Conservation (phyloP, 2,113 vertebrate species). For the Siniperca chuatsi region DNA sequence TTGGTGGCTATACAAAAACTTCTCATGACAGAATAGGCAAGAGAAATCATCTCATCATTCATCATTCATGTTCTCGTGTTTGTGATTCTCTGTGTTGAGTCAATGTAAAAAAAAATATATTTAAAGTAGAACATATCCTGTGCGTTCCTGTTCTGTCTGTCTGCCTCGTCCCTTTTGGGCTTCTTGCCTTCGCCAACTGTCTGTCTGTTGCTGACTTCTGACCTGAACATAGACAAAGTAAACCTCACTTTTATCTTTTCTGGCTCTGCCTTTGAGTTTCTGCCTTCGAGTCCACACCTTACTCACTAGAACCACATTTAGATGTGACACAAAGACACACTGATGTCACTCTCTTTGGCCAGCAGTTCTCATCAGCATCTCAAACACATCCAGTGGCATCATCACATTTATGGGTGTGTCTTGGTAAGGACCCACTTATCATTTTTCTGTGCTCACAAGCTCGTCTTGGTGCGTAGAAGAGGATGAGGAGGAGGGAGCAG, state of each 20-base stretch:
- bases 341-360: slow-evolving; percentile 3
- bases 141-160: background rate
- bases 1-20: too few species aligned
- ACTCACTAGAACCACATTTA: background rate
- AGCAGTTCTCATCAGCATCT: slow-evolving; percentile 43
- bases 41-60: too few species aligned
- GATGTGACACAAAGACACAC: background rate
- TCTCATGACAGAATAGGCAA: too few species aligned
- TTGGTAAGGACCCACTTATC: slow-evolving; percentile 21
- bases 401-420: slow-evolving; percentile 45
- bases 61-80: too few species aligned
- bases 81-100: too few species aligned
- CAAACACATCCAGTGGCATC: slow-evolving; percentile 49
- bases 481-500: slow-evolving; percentile 27
- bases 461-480: slow-evolving; percentile 21
- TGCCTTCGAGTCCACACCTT: background rate
- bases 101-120: too few species aligned
- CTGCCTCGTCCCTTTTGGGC: background rate
- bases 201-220: background rate
- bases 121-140: too few species aligned
- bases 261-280: background rate
- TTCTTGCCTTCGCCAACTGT: background rate
- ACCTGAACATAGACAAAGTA: background rate
- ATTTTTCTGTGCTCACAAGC: slow-evolving; percentile 45
- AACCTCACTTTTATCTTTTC: slow-evolving; percentile 2